These are phyloP conservation scores for Drosophila buzzatii DNA, from an alignment of 2,888 invertebrate genomes.

Conservation along the genomic window DNA sequence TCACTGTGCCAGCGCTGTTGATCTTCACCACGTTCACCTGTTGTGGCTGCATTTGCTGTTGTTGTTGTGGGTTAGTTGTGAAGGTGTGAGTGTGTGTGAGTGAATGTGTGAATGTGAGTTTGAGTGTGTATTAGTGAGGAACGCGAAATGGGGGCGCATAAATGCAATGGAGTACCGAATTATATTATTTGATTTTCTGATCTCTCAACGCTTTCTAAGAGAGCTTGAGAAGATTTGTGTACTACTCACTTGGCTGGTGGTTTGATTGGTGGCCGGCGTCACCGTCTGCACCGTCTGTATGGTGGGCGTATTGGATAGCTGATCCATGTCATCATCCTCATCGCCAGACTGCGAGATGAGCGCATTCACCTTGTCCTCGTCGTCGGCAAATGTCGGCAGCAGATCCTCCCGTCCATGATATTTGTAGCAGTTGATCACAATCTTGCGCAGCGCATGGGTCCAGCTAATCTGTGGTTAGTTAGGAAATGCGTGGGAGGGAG, in stretches of 20 bases:
- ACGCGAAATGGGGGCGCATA: not conserved
- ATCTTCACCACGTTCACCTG: slow-evolving; percentile 85
- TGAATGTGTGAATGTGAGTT: slow-evolving; percentile 1
- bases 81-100: not conserved
- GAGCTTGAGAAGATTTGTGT: not conserved
- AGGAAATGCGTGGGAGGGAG: not conserved
- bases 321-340: slow-evolving; percentile 81
- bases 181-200: slow-evolving; percentile 1
- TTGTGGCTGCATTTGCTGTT: slow-evolving; percentile 56
- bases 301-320: slow-evolving; percentile 72
- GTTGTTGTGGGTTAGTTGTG: slow-evolving; percentile 4
- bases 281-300: slow-evolving; percentile 78
- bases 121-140: slow-evolving; percentile 3
- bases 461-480: slow-evolving; percentile 92
- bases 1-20: slow-evolving; percentile 84
- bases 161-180: slow-evolving; percentile 8
- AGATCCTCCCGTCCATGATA: slow-evolving; percentile 98
- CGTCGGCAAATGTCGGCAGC: slow-evolving; percentile 96
- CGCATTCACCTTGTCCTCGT: slow-evolving; percentile 92
- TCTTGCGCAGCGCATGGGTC: slow-evolving; percentile 98
- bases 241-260: slow-evolving; percentile 71
- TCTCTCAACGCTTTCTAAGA: not conserved
- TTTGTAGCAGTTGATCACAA: slow-evolving; percentile 99
- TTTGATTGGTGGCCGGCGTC: slow-evolving; percentile 62
- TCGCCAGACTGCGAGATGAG: slow-evolving; percentile 85